Evolutionary conservation across 2,797 vertebrate genomes (phyloP).

Genomic region (Masticophis lateralis): DNA sequence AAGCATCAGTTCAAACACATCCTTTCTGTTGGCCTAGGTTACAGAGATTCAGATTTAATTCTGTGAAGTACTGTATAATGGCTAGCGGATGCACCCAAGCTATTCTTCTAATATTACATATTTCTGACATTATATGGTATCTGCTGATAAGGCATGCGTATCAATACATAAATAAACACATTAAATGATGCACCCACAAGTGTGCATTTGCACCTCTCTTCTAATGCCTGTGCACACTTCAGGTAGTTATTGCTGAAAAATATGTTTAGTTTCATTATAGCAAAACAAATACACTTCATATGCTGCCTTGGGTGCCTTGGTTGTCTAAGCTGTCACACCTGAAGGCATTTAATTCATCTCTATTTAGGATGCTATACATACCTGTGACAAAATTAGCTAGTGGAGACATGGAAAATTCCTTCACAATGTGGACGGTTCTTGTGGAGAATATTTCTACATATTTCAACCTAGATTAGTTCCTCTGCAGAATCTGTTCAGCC

Average conservation of each 20-base stretch:
- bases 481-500: neutral
- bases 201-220: neutral
- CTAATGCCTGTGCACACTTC: neutral
- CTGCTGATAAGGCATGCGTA: neutral
- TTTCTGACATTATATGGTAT: neutral
- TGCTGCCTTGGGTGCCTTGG: neutral
- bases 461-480: neutral
- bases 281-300: neutral
- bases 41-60: rapidly evolving
- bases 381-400: neutral
- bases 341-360: neutral
- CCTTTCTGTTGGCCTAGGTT: constrained; percentile 20
- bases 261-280: neutral
- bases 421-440: neutral
- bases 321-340: neutral
- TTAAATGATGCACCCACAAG: neutral
- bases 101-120: neutral
- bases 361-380: neutral
- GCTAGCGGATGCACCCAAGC: neutral
- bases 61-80: neutral
- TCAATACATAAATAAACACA: neutral
- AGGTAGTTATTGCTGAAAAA: neutral
- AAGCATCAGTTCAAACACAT: neutral
- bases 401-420: neutral
- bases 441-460: neutral